Base-by-base conservation (phyloP, 2,797 vertebrate species). In the Ibycter americanus region DNA sequence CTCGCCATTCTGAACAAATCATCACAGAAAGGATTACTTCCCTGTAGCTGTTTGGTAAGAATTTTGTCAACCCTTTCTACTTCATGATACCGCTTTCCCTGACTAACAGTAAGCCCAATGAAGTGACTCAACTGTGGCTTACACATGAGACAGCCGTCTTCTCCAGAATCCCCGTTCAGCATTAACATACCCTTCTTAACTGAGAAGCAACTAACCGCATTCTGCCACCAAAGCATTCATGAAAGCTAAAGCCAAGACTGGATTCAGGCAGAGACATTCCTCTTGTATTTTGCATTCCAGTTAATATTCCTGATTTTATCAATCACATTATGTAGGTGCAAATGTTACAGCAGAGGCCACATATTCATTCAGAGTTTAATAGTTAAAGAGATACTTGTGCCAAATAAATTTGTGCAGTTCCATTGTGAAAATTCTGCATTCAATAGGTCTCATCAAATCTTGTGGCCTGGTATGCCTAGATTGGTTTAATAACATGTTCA, bases 381-480 rank as follows among this genome's bases (percentile, higher is more conserved):
- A 77, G 72, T 47, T 89, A 82, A 65, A 94, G 80, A 94, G 42
- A 38, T 16, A 52, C 32, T 68, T 76, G 72, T 47, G 47, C 25
- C 79, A 92, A 91, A 95, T 73, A 76, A 87, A 89, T 77, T 8
- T 27, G 54, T 34, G 58, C 46, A 40, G 61, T 51, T 88, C 42
- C 72, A 46, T 19, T 62, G 87, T 66, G 77, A 79, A 94, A 76
- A 78, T 51, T 66, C 63, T 25, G 11, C 0, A 3, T 87, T 83
- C 91, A 82, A 31, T 40, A 88, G 79, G 80, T 82, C 90, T 89
- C 83, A 94, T 72, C 72, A 84, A 52, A 46, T 55, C 58, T 34
- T 40, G 9, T 8, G 93, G 56, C 44, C 44, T 11, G 32, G 31
- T 25, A 29, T 7, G 29, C 65, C 47, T 58, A 47, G 32, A 63